Evolutionary conservation across 2,113 vertebrate genomes (phyloP), one percentile per base, ranked within the genome.

Genomic region (Cyprinus carpio): DNA sequence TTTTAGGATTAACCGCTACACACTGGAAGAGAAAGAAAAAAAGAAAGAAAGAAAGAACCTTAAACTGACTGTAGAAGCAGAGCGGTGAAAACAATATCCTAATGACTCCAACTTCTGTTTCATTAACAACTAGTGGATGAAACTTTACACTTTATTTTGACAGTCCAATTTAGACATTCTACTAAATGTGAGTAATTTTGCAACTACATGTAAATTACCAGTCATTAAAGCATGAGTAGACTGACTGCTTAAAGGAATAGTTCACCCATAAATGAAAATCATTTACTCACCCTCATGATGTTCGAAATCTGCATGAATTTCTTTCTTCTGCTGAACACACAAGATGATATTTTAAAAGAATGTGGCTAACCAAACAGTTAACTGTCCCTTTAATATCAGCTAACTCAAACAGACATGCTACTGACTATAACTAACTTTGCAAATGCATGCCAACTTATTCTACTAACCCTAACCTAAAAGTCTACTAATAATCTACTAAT

Each of bases 1-100:
- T 64, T 3, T 23, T 60, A 87, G 77, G 75, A 85, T 89, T 87
- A 83, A 83, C 79, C 69, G 64, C 81, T 83, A 79, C 62, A 25
- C 79, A 51, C 16, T 82, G 64, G 56, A 77, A 64, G 20, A 3
- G 29, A 72, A 46, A 23, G 13, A 43, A 49, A 25, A 31, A n/a
- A n/a, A n/a, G n/a, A n/a, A 7, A 34, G 31, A 34, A 65, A 34
- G 27, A 51, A 37, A 25, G 43, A 37, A 25, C 27, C 37, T n/a
- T 43, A 11, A 18, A 46, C 23, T 3, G 37, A 64, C 54, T 40
- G 37, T 75, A 49, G 10, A 74, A 74, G 6, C 23, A 51, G 8
- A 25, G 37, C 11, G 1, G 37, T 8, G 12, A 75, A 75, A 75
- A 75, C 72, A 25, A 43, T 46, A 75, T 75, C 40, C 40, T 12